Conservation (phyloP, 2,888 invertebrate species). For the Brachyopa scutellaris region DNA sequence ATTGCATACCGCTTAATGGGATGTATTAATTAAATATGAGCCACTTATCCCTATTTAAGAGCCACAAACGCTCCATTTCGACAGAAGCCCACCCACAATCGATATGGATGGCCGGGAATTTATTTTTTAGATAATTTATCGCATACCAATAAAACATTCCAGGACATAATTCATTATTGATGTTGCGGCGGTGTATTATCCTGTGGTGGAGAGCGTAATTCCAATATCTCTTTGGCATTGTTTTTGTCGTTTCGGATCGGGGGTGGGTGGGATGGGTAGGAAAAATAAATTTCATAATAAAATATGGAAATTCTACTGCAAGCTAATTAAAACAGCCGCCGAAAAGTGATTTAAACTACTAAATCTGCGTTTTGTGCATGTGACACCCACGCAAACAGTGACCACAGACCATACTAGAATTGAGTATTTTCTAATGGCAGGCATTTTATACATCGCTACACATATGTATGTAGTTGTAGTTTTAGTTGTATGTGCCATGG, state of each 20-base stretch:
- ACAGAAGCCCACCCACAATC: not conserved
- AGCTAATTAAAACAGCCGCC: constrained; percentile 40
- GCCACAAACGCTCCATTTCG: not conserved
- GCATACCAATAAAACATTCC: constrained; percentile 48
- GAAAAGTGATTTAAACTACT: constrained; percentile 62
- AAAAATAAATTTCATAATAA: constrained; percentile 14
- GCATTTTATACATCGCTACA: too few relatives aligned
- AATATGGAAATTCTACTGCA: constrained; percentile 19
- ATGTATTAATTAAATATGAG: constrained; percentile 41
- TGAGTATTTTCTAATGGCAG: constrained; percentile 58
- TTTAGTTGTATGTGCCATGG: too few relatives aligned
- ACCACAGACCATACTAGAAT: constrained; percentile 50
- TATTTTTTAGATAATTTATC: constrained; percentile 53
- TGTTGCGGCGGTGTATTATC: constrained; percentile 37
- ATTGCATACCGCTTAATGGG: constrained; percentile 15
- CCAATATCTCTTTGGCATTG: constrained; percentile 30
- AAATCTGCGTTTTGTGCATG: constrained; percentile 9
- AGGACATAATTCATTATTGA: constrained; percentile 50
- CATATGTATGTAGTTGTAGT: too few relatives aligned
- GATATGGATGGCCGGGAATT: not conserved
- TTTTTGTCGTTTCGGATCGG: too few relatives aligned
- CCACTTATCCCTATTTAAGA: constrained; percentile 27
- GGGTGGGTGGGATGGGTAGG: too few relatives aligned
- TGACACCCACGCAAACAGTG: constrained; percentile 3
- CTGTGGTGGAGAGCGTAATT: constrained; percentile 19